phyloP scores from a whole-genome alignment of 2,797 vertebrate species.

The Macroramphosus scolopax region DNA sequence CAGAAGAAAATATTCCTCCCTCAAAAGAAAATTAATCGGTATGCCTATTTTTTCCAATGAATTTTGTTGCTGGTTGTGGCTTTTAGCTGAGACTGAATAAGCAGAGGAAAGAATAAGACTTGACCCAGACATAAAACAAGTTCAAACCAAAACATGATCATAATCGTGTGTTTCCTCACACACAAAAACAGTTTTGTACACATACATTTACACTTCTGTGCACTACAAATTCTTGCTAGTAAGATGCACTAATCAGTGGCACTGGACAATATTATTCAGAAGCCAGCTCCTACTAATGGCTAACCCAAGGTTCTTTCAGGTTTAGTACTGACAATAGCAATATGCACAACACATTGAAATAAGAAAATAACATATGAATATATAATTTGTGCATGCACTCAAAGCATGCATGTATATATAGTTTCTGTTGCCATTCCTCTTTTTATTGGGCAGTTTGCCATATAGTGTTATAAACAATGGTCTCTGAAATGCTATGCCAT shows the following conservation, averaged over 20 bases:
- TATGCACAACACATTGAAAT: background rate
- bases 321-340: background rate
- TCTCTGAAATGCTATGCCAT: conserved; percentile 44
- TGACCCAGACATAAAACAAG: no score
- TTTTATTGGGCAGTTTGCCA: no score
- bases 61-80: conserved; percentile 6
- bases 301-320: background rate
- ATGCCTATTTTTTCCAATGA: background rate
- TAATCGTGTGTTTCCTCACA: conserved; percentile 2
- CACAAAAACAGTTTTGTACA: background rate
- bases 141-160: background rate
- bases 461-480: no score
- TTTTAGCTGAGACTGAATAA: conserved; percentile 11
- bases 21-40: background rate
- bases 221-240: background rate
- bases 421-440: no score
- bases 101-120: background rate
- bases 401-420: no score
- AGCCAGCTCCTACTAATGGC: background rate
- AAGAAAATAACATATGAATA: no score
- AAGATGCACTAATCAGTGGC: background rate
- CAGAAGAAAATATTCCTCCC: background rate
- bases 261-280: no score
- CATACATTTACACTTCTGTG: background rate
- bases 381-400: no score